phyloP scores from a whole-genome alignment of 35 echinoderm and acorn worm genomes.

The Apostichopus japonicus region DNA sequence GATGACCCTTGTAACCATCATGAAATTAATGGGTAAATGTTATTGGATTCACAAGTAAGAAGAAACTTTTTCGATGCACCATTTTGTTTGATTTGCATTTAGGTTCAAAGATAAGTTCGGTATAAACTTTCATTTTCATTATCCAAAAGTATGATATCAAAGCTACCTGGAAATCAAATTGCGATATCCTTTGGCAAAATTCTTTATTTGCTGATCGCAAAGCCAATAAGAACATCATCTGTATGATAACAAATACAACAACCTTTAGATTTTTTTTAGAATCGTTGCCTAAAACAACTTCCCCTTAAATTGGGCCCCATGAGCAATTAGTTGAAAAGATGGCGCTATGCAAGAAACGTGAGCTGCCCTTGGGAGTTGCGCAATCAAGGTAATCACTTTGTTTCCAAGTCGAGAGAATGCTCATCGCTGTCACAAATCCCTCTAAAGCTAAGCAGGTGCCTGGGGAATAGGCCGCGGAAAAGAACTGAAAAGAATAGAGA shows the following conservation, averaged over 20 bases:
- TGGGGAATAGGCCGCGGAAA: constrained; percentile 59
- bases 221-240: background rate
- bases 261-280: background rate
- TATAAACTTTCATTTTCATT: background rate
- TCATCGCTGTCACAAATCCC: constrained; percentile 65
- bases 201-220: background rate
- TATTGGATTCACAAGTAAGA: no score
- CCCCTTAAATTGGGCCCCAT: background rate
- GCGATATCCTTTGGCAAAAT: background rate
- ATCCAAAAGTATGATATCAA: background rate
- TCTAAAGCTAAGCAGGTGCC: constrained; percentile 53
- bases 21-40: no score
- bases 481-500: constrained; percentile 55
- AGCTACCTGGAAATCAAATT: background rate
- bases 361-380: constrained; percentile 58
- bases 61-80: no score
- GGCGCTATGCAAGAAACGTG: constrained; percentile 54
- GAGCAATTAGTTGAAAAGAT: constrained; percentile 41
- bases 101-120: background rate
- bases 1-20: no score
- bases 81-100: no score
- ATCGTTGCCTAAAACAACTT: background rate
- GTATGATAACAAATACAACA: background rate
- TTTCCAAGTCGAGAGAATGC: constrained; percentile 39
- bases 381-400: constrained; percentile 64